Conservation (phyloP, 1,140 invertebrate genomes). For the Magallana gigas region DNA sequence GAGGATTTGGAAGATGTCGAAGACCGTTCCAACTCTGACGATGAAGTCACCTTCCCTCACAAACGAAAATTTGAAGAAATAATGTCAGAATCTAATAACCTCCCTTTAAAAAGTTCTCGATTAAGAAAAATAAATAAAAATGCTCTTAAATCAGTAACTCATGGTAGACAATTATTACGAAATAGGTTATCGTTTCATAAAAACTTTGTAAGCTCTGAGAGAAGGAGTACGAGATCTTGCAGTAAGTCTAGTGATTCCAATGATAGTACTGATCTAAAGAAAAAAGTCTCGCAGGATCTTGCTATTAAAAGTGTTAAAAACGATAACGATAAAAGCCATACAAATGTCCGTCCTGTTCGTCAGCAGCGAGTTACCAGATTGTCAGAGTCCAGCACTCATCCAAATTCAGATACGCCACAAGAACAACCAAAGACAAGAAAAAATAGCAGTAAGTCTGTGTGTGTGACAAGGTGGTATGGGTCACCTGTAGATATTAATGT, state of each 20-base stretch:
- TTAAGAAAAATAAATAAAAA: constrained; percentile 44
- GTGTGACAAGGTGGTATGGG: too few species aligned
- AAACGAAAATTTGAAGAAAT: constrained; percentile 39
- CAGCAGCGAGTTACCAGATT: constrained; percentile 7
- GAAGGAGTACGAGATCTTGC: constrained; percentile 25
- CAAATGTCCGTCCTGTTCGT: constrained; percentile 4
- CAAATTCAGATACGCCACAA: background rate
- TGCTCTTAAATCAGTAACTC: constrained; percentile 38
- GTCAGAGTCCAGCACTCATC: background rate
- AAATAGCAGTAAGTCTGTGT: background rate
- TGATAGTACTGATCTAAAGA: constrained; percentile 9
- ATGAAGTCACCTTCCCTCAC: constrained; percentile 17
- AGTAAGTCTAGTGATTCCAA: background rate
- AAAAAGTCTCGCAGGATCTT: background rate
- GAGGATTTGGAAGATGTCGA: constrained; percentile 48
- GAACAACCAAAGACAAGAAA: constrained; percentile 29
- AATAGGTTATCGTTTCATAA: constrained; percentile 8
- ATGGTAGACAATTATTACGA: constrained; percentile 42
- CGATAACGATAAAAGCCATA: background rate
- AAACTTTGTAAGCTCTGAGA: constrained; percentile 27
- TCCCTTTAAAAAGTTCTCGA: constrained; percentile 45
- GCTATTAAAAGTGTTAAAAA: background rate
- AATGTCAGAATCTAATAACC: background rate
- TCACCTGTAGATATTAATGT: too few species aligned
- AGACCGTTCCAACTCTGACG: constrained; percentile 21